Base-by-base conservation (phyloP, 2,888 invertebrate species). In the Lamellibrachia columna region DNA sequence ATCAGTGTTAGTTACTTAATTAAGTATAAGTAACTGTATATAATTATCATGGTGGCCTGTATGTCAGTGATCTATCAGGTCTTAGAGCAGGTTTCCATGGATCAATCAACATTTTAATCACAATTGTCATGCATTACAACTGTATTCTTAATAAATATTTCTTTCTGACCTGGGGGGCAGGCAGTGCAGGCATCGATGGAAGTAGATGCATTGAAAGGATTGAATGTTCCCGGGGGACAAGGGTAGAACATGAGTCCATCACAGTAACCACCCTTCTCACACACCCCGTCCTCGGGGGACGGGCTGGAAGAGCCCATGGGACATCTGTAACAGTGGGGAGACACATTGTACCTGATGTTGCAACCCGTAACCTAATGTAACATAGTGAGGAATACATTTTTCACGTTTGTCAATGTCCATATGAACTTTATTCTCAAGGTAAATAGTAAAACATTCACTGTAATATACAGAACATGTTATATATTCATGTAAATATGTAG, bases 151-250 rank as follows among this genome's bases (percentile, higher is more conserved):
- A 91, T 11, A 53, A 3, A 53, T 22, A 40, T 53, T 4, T 90
- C 75, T 15, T 8, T 75, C 55, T 90, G 93, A 96, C 96, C 96
- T 93, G 96, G 93, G 11, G 96, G 96, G 93, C 96, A 96, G 0
- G 93, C 93, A 0, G 94, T 91, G 93, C 96, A 96, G 7, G 93
- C 95, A 6, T 93, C 94, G 15, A 92, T 93, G 90, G 93, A 94
- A 22, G 93, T 91, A 1, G 96, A 95, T 40, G 95, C 95, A 92
- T 96, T 96, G 53, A 93, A 93, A 0, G 94, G 94, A 93, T 96
- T 96, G 94, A 95, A 96, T 3, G 95, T 96, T 7, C 96, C 96
- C 3, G 95, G 93, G 3, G 94, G 94, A 94, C 96, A 96, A 0
- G 95, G 94, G 58, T 93, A 92, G 93, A 95, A 95, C 15, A 92